Evolutionary conservation across 2,797 vertebrate species (phyloP).

Genomic region (Chloroceryle inda): DNA sequence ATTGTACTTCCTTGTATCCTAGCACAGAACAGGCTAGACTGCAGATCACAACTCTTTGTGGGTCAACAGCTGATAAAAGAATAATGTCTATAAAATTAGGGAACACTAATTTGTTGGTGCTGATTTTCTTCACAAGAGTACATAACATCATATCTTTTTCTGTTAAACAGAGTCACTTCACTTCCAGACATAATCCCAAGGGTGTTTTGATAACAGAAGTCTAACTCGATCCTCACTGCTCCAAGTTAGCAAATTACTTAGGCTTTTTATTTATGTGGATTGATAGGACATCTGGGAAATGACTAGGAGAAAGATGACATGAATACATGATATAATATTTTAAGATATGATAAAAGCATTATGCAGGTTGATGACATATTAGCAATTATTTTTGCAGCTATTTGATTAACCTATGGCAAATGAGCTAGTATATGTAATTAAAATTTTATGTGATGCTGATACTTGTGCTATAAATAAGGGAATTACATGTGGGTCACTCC

Average conservation of each 20-base stretch:
- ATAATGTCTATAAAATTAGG: background rate
- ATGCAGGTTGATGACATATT: slow-evolving; percentile 46
- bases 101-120: background rate
- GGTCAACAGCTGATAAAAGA: background rate
- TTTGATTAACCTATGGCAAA: slow-evolving; percentile 19
- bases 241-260: slow-evolving; percentile 5
- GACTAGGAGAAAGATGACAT: background rate
- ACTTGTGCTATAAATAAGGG: slow-evolving; percentile 31
- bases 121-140: background rate
- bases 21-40: background rate
- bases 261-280: background rate
- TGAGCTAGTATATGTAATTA: background rate
- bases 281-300: background rate
- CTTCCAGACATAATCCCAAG: background rate
- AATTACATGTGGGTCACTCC: slow-evolving; percentile 4
- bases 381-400: slow-evolving; percentile 33
- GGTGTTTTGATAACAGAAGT: background rate
- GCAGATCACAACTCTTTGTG: background rate
- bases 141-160: background rate
- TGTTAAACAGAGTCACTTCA: background rate
- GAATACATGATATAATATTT: slow-evolving; percentile 26
- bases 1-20: background rate
- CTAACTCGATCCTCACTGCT: slow-evolving; percentile 1
- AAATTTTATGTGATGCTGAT: background rate
- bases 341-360: slow-evolving; percentile 28